A percentile compares a stretch with the other conserved stretches of the same genome.
These are phyloP conservation scores for Spinus pinus DNA, from an alignment of 2,797 vertebrate species.

Conservation along the genomic window DNA sequence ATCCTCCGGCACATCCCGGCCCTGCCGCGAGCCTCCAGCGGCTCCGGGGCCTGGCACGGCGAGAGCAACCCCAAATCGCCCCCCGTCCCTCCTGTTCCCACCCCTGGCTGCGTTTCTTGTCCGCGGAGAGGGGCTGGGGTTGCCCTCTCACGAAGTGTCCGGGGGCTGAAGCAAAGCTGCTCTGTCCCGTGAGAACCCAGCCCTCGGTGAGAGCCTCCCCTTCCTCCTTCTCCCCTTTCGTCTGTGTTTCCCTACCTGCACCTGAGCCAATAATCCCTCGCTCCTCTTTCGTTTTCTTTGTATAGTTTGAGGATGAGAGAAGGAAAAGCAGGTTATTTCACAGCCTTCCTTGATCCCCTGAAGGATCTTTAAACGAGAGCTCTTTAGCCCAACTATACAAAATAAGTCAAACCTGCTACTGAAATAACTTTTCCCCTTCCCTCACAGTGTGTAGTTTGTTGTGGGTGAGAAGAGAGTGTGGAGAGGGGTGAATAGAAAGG, in stretches of 20 bases:
- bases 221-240: not conserved
- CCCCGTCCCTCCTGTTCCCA: not conserved
- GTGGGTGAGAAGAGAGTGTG: not conserved
- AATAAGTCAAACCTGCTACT: not conserved
- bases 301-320: not conserved
- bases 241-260: not conserved
- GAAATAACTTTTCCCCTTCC: not conserved
- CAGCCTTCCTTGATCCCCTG: not conserved
- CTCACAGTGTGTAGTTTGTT: not conserved
- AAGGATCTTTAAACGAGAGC: not conserved
- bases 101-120: rapidly evolving
- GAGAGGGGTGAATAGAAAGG: not conserved
- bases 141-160: rapidly evolving
- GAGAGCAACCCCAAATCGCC: rapidly evolving
- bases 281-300: not conserved
- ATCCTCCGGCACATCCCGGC: not conserved
- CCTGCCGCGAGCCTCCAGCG: rapidly evolving
- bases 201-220: not conserved
- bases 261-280: not conserved
- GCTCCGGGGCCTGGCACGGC: not conserved
- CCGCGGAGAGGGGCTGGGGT: rapidly evolving
- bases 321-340: not conserved
- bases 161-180: not conserved
- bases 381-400: not conserved
- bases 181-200: not conserved